Base-by-base conservation (phyloP, 2,888 invertebrate species). In the Pseudococcus longispinus region DNA sequence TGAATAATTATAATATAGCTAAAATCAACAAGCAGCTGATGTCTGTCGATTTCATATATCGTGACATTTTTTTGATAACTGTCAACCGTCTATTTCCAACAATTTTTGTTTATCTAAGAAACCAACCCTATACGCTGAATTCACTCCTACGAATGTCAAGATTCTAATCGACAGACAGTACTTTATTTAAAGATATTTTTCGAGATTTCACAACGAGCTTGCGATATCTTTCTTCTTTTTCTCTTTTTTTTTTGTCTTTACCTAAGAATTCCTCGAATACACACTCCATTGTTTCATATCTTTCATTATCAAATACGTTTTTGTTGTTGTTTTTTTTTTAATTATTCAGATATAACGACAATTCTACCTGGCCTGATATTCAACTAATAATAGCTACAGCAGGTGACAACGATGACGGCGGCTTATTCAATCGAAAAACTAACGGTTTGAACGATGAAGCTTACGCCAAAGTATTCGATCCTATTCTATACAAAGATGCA, bases 381-480 rank as follows among this genome's bases (percentile, higher is more conserved):
- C 96, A 96, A 90, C 90, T 95, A 70, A 95, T 96, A 89, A 92
- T 96, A 90, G 93, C 94, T 37, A 93, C 96, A 6, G 94, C 94
- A 84, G 94, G 94, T 13, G 95, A 96, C 89, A 94, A 94, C 88
- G 92, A 95, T 88, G 96, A 96, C 89, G 96, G 96, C 3, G 96
- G 96, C 0, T 89, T 95, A 42, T 94, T 95, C 89, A 94, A 95
- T 0, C 93, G 95, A 89, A 92, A 94, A 44, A 94, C 93, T 0
- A 93, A 93, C 29, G 94, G 95, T 29, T 90, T 96, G 29, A 92
- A 92, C 0, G 93, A 95, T 89, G 93, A 93, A 51, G 93, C 93
- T 55, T 96, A 93, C 90, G 93, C 94, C 0, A 92, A 93, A 26
- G 91, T 95, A 20, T 95, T 94, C 89, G 95, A 95, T 89, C 93